phyloP scores from a whole-genome alignment of 2,797 vertebrate species.

The Sternarchorhynchus goeldii region DNA sequence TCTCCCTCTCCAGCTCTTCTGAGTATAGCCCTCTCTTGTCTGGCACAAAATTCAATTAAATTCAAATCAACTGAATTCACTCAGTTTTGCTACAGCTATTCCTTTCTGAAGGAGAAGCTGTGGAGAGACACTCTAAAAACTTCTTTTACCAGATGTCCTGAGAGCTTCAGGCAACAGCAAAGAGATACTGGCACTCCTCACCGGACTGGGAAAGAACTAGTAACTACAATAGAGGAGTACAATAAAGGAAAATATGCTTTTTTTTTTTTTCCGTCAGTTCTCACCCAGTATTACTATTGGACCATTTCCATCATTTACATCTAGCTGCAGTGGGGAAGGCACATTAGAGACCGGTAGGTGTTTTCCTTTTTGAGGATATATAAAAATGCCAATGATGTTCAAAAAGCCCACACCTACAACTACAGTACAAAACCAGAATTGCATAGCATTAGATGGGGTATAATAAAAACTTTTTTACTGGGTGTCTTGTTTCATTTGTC shows the following conservation, averaged over 20 bases:
- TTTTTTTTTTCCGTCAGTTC: too few species aligned
- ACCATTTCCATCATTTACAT: not conserved
- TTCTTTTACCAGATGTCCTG: not conserved
- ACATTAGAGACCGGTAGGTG: not conserved
- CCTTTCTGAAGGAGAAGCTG: constrained; percentile 1
- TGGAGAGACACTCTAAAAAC: not conserved
- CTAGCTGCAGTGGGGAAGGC: not conserved
- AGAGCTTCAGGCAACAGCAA: not conserved
- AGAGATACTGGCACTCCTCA: not conserved
- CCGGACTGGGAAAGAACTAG: not conserved
- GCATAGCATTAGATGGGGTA: too few species aligned
- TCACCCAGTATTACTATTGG: not conserved
- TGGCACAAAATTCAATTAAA: constrained; percentile 43
- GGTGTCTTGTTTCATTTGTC: too few species aligned
- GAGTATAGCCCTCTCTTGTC: constrained; percentile 19
- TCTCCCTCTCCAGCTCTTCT: constrained; percentile 30
- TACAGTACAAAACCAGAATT: too few species aligned
- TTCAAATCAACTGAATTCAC: constrained; percentile 30
- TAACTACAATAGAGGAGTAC: not conserved
- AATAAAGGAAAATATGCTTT: not conserved
- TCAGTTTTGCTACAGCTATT: not conserved
- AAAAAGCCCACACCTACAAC: too few species aligned
- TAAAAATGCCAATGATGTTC: too few species aligned
- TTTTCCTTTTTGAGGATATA: too few species aligned
- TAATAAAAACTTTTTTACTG: too few species aligned